Base-by-base conservation (phyloP, 2,888 invertebrate genomes). In the Coleophora deauratella region DNA sequence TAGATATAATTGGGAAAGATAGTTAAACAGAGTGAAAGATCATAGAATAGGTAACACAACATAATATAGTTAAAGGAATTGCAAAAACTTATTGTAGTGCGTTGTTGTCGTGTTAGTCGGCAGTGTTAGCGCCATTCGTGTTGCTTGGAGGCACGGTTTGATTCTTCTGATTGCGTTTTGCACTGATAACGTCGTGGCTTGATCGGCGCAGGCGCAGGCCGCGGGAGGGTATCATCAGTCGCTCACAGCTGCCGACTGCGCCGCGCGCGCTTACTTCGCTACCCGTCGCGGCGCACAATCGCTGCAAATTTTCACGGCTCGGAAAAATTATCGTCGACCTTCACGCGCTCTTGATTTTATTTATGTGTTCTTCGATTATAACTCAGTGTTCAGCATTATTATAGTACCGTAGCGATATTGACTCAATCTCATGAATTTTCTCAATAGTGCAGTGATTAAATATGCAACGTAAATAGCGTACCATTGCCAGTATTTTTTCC, bases 321-420 rank as follows among this genome's bases (percentile, higher is more conserved):
- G 66, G 66, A 72, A 77, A 77, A 73, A 64, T 64, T 64, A 62
- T 65, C 59, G 50, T 41, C 59, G 72, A 76, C 84, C 82, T 82
- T 82, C 75, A 66, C 59, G 66, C 65, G 65, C 55, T 63, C 60
- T 61, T 65, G 52, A 42, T 43, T 54, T 57, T 45, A 46, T 52
- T 49, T 43, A 41, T 41, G 43, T 50, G 45, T 44, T 52, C 50
- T 47, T 44, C 38, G 44, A 50, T 50, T 50, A n/a, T n/a, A 35
- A 27, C 21, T 38, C 30, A 30, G 21, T 21, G 21, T 21, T 21
- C 21, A 21, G 21, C 21, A 21, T 21, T 21, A 21, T 6, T 21
- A 4, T 21, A 21, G 21, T 21, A 21, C 21, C 21, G 21, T 21
- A 4, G 21, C 8, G 15, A 10, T 38, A 32, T 8, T n/a, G 12